A percentile compares a stretch with the other conserved stretches of the same genome.
Conservation (phyloP, 2,888 invertebrate species). For the Ormyrus pomaceus region DNA sequence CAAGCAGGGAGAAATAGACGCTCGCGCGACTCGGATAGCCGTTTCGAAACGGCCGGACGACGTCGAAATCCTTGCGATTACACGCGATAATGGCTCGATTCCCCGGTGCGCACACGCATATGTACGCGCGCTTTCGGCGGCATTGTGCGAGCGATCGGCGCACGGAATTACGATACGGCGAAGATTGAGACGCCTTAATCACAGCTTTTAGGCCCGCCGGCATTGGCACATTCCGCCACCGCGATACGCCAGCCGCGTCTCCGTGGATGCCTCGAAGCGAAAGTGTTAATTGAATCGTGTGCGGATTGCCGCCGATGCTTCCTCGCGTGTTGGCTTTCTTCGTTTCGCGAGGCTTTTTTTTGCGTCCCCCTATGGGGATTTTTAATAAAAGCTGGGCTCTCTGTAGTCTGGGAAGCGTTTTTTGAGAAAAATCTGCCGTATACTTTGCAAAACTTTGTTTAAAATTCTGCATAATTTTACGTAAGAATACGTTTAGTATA, state of each 20-base stretch:
- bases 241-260: too few species aligned
- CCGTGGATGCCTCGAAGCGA: neutral
- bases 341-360: too few species aligned
- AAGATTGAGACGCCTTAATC: neutral
- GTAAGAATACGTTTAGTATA: too few species aligned
- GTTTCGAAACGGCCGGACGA: conserved; percentile 27
- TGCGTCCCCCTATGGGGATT: too few species aligned
- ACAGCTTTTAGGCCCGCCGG: neutral
- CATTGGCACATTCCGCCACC: neutral
- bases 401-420: too few species aligned
- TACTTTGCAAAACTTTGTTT: too few species aligned
- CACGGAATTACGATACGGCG: neutral
- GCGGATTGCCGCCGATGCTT: too few species aligned
- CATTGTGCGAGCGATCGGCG: neutral
- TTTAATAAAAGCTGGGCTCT: too few species aligned
- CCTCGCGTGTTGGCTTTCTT: too few species aligned
- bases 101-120: conserved; percentile 1
- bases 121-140: neutral
- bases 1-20: too few species aligned
- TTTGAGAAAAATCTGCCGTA: too few species aligned
- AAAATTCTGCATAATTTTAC: too few species aligned
- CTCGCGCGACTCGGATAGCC: neutral
- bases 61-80: conserved; percentile 32
- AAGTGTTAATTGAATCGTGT: conserved; percentile 8
- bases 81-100: conserved; percentile 24